These are phyloP conservation scores for Lutraria rhynchaena DNA, from an alignment of 1,140 invertebrate species.

Conservation along the genomic window DNA sequence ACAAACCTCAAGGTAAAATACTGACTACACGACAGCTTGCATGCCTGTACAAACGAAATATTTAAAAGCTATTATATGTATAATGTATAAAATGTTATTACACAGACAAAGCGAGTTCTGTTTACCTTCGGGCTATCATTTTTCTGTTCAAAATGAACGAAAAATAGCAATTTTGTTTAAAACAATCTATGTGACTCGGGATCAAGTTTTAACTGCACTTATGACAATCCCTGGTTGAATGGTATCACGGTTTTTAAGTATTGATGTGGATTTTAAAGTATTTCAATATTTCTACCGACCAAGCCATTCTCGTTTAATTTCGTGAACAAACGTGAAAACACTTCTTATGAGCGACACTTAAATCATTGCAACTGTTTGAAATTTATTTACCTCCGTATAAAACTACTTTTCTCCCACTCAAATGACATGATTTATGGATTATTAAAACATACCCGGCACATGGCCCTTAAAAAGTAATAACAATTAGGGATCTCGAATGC, in stretches of 20 bases:
- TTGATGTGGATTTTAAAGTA: background rate
- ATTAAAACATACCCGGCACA: slow-evolving; percentile 9
- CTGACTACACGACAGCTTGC: background rate
- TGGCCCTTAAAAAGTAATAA: slow-evolving; percentile 44
- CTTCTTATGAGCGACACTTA: no score
- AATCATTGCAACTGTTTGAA: no score
- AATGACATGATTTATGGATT: slow-evolving; percentile 35
- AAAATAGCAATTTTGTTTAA: background rate
- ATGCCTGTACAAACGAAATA: slow-evolving; percentile 43
- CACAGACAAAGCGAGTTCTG: slow-evolving; percentile 25
- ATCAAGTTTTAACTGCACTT: background rate
- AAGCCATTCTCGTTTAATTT: no score
- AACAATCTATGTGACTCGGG: background rate
- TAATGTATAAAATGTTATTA: background rate
- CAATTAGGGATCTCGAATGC: slow-evolving; percentile 11
- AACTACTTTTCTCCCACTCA: no score
- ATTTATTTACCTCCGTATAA: no score
- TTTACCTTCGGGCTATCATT: slow-evolving; percentile 31
- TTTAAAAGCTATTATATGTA: slow-evolving; percentile 48
- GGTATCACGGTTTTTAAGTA: background rate
- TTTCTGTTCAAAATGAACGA: slow-evolving; percentile 9
- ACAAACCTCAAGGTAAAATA: slow-evolving; percentile 19
- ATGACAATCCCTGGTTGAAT: background rate
- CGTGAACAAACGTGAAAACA: no score
- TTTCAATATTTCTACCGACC: no score